A percentile compares a stretch with the other conserved stretches of the same genome.
Evolutionary conservation across 1,140 invertebrate genomes (phyloP).

Genomic region (Drosophila gunungcola): DNA sequence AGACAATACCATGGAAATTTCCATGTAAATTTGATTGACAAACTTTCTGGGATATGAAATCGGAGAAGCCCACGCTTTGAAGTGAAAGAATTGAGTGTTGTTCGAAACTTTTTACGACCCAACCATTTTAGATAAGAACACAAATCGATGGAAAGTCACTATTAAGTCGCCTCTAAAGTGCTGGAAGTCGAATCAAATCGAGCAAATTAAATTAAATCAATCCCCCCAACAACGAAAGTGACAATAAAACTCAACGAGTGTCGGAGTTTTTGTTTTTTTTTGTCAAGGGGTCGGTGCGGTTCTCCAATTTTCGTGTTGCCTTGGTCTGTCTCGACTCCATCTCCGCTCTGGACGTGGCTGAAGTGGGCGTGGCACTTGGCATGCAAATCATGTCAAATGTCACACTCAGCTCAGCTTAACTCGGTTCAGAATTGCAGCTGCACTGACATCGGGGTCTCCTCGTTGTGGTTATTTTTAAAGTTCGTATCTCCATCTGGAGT

Average conservation of each 20-base stretch:
- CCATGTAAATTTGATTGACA: constrained; percentile 20
- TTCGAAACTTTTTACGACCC: constrained; percentile 26
- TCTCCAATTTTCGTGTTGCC: constrained; percentile 31
- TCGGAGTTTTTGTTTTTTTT: constrained; percentile 25
- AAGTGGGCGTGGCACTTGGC: constrained; percentile 77
- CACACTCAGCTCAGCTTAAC: constrained; percentile 50
- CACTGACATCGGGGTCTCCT: not conserved
- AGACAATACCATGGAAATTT: not conserved
- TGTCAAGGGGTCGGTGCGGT: constrained; percentile 3
- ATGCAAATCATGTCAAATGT: constrained; percentile 83
- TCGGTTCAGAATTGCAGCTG: constrained; percentile 54
- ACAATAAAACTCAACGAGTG: constrained; percentile 76
- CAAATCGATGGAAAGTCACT: constrained; percentile 34
- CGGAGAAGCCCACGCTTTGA: constrained; percentile 5
- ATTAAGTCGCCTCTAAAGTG: constrained; percentile 23
- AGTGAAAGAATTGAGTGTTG: constrained; percentile 3
- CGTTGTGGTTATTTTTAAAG: not conserved
- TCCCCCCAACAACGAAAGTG: constrained; percentile 57
- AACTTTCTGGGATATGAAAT: constrained; percentile 28
- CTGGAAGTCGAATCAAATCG: constrained; percentile 25
- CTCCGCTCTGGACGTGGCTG: constrained; percentile 54
- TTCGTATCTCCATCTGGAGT: constrained; percentile 9
- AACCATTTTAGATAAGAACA: constrained; percentile 40
- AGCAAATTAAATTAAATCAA: constrained; percentile 66
- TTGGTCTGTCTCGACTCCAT: constrained; percentile 22